Evolutionary conservation across 2,113 vertebrate species (phyloP).

Genomic region (Clarias batrachus): DNA sequence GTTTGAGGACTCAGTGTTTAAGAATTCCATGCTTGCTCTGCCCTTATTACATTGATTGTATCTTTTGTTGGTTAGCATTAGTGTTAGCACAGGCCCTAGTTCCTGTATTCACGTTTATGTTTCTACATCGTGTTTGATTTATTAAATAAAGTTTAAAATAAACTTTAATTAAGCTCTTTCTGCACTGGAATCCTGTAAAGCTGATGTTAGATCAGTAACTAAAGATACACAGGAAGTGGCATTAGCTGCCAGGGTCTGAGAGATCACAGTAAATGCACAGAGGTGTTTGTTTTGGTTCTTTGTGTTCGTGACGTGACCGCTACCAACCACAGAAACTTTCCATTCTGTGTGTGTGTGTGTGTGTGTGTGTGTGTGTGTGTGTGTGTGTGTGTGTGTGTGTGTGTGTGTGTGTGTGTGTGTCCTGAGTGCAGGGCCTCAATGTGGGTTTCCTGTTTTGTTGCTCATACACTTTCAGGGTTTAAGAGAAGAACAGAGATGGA

Average conservation of each 20-base stretch:
- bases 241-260: neutral
- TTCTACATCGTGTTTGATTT: too few species aligned
- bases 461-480: neutral
- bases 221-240: neutral
- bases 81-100: too few species aligned
- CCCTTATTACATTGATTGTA: too few species aligned
- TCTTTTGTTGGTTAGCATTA: too few species aligned
- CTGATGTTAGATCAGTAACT: neutral
- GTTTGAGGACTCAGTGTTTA: too few species aligned
- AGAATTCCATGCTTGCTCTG: too few species aligned
- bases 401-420: too few species aligned
- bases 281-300: neutral
- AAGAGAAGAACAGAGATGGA: too few species aligned
- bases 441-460: slow-evolving; percentile 11
- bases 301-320: neutral
- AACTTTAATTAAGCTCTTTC: too few species aligned
- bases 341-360: neutral
- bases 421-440: slow-evolving; percentile 9
- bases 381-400: neutral
- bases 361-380: neutral
- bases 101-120: too few species aligned
- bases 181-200: neutral
- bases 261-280: neutral
- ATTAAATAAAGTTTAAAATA: too few species aligned
- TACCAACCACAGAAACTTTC: neutral